A percentile compares a stretch with the other conserved stretches of the same genome.
Evolutionary conservation across 2,888 invertebrate species (phyloP).

Genomic region (Cephus runcator): DNA sequence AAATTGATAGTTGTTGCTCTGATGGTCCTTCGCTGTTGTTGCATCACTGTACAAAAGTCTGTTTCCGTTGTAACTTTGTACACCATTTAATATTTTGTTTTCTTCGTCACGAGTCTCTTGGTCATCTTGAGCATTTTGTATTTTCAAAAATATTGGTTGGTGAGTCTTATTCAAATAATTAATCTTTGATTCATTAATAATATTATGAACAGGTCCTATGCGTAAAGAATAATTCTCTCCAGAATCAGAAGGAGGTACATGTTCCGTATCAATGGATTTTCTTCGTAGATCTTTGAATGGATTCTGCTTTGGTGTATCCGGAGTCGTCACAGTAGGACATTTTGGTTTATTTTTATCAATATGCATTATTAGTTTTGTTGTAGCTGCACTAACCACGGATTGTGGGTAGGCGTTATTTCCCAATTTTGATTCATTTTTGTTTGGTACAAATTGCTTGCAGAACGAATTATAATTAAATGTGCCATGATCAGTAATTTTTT

Average conservation of each 20-base stretch:
- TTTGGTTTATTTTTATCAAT: neutral
- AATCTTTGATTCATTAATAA: neutral
- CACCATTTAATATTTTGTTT: neutral
- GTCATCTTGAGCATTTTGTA: neutral
- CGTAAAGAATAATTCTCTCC: neutral
- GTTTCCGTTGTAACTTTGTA: slow-evolving; percentile 26
- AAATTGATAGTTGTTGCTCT: neutral
- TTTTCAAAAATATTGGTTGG: neutral
- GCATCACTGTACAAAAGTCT: neutral
- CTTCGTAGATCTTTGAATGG: neutral
- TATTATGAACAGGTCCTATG: neutral
- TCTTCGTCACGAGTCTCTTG: neutral
- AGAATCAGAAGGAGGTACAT: neutral
- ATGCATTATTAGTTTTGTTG: neutral
- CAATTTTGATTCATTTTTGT: neutral
- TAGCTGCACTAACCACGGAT: neutral
- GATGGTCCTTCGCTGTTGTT: neutral
- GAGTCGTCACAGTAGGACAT: neutral
- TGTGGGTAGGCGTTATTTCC: neutral
- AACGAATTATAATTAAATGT: slow-evolving; percentile 48
- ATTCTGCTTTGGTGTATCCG: neutral
- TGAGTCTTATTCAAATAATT: neutral
- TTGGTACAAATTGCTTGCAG: slow-evolving; percentile 46
- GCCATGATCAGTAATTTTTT: slow-evolving; percentile 37
- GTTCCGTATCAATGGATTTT: neutral